phyloP scores from a whole-genome alignment of 2,113 vertebrate species.

The Dolichallabes microphthalmus region DNA sequence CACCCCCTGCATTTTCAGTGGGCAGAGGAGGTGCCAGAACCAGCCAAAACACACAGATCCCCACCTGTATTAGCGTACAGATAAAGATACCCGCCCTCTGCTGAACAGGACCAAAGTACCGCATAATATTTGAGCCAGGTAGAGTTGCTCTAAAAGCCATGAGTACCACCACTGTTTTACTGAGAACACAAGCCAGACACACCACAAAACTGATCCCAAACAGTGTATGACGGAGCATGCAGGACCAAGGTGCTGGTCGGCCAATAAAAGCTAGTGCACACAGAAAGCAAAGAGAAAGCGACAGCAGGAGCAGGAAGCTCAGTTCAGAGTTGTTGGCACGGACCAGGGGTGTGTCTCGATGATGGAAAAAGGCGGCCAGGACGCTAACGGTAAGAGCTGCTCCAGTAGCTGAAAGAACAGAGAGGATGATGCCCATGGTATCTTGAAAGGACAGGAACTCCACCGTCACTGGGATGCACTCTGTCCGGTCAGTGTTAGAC shows the following conservation, averaged over 20 bases:
- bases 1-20: constrained; percentile 50
- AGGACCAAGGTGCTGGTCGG: constrained; percentile 54
- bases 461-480: constrained; percentile 56
- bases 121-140: constrained; percentile 56
- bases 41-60: constrained; percentile 63
- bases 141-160: constrained; percentile 59
- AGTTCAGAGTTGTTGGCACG: constrained; percentile 62
- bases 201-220: constrained; percentile 66
- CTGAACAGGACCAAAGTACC: constrained; percentile 57
- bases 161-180: constrained; percentile 59
- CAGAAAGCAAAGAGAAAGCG: constrained; percentile 61
- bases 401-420: constrained; percentile 52
- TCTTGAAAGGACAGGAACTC: constrained; percentile 62
- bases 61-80: constrained; percentile 59
- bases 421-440: constrained; percentile 57
- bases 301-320: constrained; percentile 61
- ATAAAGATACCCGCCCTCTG: constrained; percentile 58
- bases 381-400: constrained; percentile 51
- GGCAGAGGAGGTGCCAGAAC: constrained; percentile 54
- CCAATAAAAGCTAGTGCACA: constrained; percentile 58
- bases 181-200: constrained; percentile 62
- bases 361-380: constrained; percentile 50
- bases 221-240: constrained; percentile 60
- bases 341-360: constrained; percentile 58
- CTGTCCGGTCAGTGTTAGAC: constrained; percentile 53